These are phyloP conservation scores for Abrostola tripartita DNA, from an alignment of 2,888 invertebrate species.

Conservation along the genomic window DNA sequence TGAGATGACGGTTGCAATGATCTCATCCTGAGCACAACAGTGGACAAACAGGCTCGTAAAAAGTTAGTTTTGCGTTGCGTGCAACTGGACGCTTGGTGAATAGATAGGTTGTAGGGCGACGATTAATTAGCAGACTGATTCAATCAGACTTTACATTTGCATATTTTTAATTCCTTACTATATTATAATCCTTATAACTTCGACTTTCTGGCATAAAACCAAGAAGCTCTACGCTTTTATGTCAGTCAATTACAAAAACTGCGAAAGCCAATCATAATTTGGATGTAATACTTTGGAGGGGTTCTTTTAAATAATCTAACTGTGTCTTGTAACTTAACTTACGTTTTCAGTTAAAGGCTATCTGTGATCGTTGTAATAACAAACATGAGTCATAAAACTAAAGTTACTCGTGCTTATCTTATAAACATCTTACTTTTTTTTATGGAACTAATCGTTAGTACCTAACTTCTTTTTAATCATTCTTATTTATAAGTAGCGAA, in stretches of 20 bases:
- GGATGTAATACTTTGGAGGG: too few relatives aligned
- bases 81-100: constrained; percentile 19
- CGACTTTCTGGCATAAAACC: too few relatives aligned
- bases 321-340: background rate
- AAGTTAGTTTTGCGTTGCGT: constrained; percentile 22
- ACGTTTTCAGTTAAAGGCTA: background rate
- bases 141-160: background rate
- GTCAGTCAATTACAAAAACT: too few relatives aligned
- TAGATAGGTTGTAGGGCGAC: background rate
- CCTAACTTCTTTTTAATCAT: too few relatives aligned
- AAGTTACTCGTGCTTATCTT: background rate
- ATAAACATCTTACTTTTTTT: too few relatives aligned
- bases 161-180: background rate
- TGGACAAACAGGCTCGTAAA: constrained; percentile 54
- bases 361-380: background rate
- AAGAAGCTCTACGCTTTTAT: too few relatives aligned
- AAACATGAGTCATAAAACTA: background rate
- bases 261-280: too few relatives aligned
- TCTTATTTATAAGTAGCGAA: too few relatives aligned
- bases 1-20: constrained; percentile 54
- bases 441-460: too few relatives aligned
- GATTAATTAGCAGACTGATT: constrained; percentile 13
- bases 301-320: too few relatives aligned
- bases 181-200: background rate
- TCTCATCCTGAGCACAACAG: constrained; percentile 52